Conservation (phyloP, 2,797 vertebrate genomes). For the Sebastes kiyomatsui region DNA sequence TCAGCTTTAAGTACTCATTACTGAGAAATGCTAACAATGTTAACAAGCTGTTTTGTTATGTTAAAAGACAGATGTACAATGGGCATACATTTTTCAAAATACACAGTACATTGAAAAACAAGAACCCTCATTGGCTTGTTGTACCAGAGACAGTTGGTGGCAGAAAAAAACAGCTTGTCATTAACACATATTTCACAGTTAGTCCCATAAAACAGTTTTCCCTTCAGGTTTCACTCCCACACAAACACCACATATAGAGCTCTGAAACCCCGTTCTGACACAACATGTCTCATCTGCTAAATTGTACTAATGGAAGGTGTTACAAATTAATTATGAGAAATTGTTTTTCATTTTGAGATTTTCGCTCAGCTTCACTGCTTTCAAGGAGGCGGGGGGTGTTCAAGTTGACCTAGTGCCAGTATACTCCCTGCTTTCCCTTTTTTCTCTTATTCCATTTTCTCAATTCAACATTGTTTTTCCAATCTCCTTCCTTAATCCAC, state of each 20-base stretch:
- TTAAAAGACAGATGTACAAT: neutral
- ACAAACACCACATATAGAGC: slow-evolving; percentile 20
- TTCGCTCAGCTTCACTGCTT: neutral
- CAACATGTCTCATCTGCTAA: neutral
- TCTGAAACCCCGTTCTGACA: neutral
- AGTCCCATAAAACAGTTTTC: neutral
- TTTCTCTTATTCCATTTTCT: slow-evolving; percentile 1
- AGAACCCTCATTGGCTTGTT: neutral
- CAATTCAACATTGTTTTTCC: slow-evolving; percentile 24
- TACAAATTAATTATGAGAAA: slow-evolving; percentile 5
- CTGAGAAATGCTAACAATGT: neutral
- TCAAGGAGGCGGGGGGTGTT: too few species aligned
- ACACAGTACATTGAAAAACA: neutral
- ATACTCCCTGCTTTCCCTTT: neutral
- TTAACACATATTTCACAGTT: slow-evolving; percentile 4
- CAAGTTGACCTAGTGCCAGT: neutral
- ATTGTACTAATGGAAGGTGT: neutral
- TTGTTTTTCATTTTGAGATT: neutral
- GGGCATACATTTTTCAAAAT: neutral
- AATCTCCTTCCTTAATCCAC: slow-evolving; percentile 15
- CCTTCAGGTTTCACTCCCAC: slow-evolving; percentile 19
- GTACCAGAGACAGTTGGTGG: neutral
- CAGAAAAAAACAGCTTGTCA: slow-evolving; percentile 22
- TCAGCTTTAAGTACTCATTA: neutral
- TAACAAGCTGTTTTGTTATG: neutral